Percentiles rank a stretch among this genome's conserved stretches.
phyloP scores from a whole-genome alignment of 2,797 vertebrate genomes.

The Pelodytes ibericus region DNA sequence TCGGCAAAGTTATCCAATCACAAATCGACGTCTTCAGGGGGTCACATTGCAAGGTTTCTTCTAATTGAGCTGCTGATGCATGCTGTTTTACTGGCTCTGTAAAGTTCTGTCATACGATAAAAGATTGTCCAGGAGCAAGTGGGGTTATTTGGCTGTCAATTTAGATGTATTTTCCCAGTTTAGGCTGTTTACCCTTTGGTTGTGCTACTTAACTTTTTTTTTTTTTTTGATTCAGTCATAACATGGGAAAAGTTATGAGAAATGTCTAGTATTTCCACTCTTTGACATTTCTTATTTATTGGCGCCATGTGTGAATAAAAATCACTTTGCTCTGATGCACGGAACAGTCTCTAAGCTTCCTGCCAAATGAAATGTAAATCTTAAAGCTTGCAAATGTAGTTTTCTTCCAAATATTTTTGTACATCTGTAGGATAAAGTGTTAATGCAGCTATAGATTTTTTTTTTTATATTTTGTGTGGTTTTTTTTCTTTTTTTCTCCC shows the following conservation, averaged over 20 bases:
- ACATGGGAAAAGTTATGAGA: neutral
- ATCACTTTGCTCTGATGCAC: neutral
- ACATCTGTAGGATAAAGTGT: neutral
- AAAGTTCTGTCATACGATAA: neutral
- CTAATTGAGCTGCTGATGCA: slow-evolving; percentile 2
- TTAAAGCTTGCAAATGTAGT: neutral
- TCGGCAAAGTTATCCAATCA: neutral
- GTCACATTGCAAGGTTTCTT: neutral
- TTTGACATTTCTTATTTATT: neutral
- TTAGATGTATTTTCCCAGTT: neutral
- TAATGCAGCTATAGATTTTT: neutral
- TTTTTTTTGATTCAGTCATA: neutral
- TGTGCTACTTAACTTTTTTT: neutral
- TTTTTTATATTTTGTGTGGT: too few relatives aligned
- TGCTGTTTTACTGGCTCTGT: neutral
- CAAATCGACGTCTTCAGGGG: neutral
- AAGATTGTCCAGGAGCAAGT: neutral
- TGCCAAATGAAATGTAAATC: neutral
- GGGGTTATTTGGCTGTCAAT: neutral
- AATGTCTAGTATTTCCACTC: neutral
- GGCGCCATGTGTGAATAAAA: neutral
- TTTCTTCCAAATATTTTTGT: neutral
- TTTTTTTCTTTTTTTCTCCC: too few relatives aligned
- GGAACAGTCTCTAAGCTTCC: neutral
- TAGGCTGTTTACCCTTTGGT: neutral